These are phyloP conservation scores for Pachyramphus minor DNA, from an alignment of 2,113 vertebrate species.

Conservation along the genomic window DNA sequence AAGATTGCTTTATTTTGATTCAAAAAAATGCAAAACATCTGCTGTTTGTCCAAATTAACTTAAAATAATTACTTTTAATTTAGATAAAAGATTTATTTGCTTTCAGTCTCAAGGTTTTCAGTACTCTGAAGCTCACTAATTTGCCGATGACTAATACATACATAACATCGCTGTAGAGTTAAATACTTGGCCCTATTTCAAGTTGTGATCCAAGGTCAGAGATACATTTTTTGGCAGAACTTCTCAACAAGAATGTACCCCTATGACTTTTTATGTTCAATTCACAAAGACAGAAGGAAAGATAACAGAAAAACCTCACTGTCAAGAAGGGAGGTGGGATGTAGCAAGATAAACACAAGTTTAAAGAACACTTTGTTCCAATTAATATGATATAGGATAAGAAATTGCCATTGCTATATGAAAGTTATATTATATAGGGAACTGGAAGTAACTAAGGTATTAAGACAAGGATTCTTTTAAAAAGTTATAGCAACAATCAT, in stretches of 20 bases:
- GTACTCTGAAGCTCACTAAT: constrained; percentile 65
- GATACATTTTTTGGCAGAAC: constrained; percentile 80
- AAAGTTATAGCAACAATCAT: constrained; percentile 50
- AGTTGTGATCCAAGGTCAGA: constrained; percentile 78
- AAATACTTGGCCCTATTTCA: constrained; percentile 72
- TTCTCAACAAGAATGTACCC: constrained; percentile 68
- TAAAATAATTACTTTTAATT: constrained; percentile 88
- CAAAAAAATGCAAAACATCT: constrained; percentile 81
- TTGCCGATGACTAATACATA: constrained; percentile 71
- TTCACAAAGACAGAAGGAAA: constrained; percentile 67
- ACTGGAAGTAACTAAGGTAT: constrained; percentile 64
- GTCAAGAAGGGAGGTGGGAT: constrained; percentile 62
- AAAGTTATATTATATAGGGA: constrained; percentile 48
- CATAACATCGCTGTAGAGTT: constrained; percentile 65
- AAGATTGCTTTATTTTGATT: constrained; percentile 78
- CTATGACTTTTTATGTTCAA: constrained; percentile 66
- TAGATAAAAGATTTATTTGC: constrained; percentile 81
- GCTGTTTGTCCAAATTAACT: constrained; percentile 85
- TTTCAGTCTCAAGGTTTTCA: constrained; percentile 80
- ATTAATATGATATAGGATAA: constrained; percentile 73
- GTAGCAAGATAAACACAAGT: constrained; percentile 63
- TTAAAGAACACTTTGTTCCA: constrained; percentile 63
- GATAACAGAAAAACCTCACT: constrained; percentile 66
- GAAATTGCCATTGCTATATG: constrained; percentile 3
- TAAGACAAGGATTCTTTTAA: constrained; percentile 64